Evolutionary conservation across 2,797 vertebrate species (phyloP), one percentile per base, ranked within the genome.

Genomic region (Hippoglossus hippoglossus): DNA sequence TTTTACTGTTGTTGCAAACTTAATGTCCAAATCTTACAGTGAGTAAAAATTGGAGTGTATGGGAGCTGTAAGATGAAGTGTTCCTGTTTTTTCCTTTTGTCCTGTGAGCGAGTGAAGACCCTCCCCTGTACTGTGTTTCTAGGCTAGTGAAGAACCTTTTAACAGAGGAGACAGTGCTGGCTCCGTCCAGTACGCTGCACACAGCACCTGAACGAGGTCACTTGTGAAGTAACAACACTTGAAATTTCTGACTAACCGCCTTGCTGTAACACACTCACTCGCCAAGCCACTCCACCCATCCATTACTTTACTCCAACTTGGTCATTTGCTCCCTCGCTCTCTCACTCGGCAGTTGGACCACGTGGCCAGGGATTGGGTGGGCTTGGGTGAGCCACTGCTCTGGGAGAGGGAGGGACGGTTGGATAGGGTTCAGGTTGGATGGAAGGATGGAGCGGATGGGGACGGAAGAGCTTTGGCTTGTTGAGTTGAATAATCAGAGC

Each of bases 141-240:
- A 96, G 96, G 96, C 92, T 96, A 86, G 93, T 95, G 64, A 94
- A 95, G 94, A 94, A 93, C 78, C 83, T 96, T 87, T 90, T 94
- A 84, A 95, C 94, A 34, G 93, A 95, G 88, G 94, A 94, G 78
- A 94, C 90, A 0, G 89, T 93, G 15, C 93, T 94, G 93, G 92
- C 94, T 75, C 94, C 93, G 9, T 73, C 94, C 75, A 93, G 88
- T 82, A 87, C 92, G 81, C 84, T 95, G 63, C 93, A 93, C 68
- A 91, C 95, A 71, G 90, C 92, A 69, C 92, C 92, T 73, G 93
- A 93, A 88, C 89, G 90, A 84, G 92, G 91, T 83, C 92, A 84
- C 41, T 90, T 89, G 83, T 92, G 89, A 89, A 92, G 89, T 92
- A 89, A 92, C 84, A 85, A 85, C 81, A 85, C 91, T 36, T 81